Evolutionary conservation across 2,113 vertebrate genomes (phyloP), one percentile per base, ranked within the genome.

Genomic region (Corydoras maculifer): DNA sequence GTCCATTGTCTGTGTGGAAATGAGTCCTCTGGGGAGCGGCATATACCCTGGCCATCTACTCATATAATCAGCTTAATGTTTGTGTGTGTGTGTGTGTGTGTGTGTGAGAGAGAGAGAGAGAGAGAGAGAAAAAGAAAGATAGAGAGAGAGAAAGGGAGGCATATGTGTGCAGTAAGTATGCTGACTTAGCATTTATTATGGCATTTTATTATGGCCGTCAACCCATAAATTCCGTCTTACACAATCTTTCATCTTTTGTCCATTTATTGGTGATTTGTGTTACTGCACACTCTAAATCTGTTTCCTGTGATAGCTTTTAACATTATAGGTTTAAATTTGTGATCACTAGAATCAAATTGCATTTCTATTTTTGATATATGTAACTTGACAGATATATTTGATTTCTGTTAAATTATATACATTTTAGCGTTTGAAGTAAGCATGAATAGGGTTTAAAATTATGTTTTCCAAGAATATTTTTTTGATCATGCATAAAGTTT

Each of bases 41-140:
- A 73, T 62, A 43, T 73, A 67, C 59, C 69, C 75, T 69, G 62
- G 14, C 58, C 30, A 30, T 73, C 65, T 72, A 64, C 81, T 78
- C 82, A 73, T 78, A 57, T 71, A 74, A 79, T 82, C 75, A 70
- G 67, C 68, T 65, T 76, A 78, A 74, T 43, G 35, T 43, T 4
- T 43, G 35, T 43, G 35, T 43, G 35, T 43, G 35, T 43, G 35
- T 43, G 3, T 11, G 12, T 15, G 32, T 4, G 61, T 30, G 35
- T 4, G 18, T 25, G 18, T 25, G 18, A 25, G 18, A 58, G 49
- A 63, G 18, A 10, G 53, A 58, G n/a, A n/a, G 3, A 48, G 3
- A n/a, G 12, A 31, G 32, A 8, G 61, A 49, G 35, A 6, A 9
- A n/a, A 59, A 62, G 30, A 62, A 25, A 70, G 14, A 54, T 29